Evolutionary conservation across 2,113 vertebrate species (phyloP).

Genomic region (Zapus hudsonius): DNA sequence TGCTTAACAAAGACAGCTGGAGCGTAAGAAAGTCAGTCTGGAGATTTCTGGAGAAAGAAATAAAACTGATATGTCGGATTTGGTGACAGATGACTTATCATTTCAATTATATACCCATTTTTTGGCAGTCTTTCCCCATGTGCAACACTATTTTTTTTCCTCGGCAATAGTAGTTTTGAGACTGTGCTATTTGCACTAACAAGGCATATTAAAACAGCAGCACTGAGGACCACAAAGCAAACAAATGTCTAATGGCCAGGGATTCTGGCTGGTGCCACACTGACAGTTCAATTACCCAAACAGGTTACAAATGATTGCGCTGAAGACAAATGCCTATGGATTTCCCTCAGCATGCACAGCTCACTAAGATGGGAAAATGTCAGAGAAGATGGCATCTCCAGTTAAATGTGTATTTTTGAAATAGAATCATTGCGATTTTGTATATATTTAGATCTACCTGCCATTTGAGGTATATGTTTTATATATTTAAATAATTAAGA

Average conservation of each 20-base stretch:
- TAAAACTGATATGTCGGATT: conserved; percentile 30
- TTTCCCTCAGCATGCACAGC: conserved; percentile 5
- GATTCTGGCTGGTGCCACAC: conserved; percentile 4
- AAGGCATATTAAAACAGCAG: conserved; percentile 65
- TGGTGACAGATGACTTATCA: conserved; percentile 68
- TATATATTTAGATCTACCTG: not conserved
- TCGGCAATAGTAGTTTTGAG: conserved; percentile 40
- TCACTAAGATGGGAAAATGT: conserved; percentile 51
- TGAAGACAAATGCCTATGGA: conserved; percentile 60
- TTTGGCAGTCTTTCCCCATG: conserved; percentile 58
- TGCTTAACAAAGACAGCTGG: conserved; percentile 37
- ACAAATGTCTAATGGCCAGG: not conserved
- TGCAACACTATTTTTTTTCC: conserved; percentile 45
- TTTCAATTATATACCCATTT: conserved; percentile 18
- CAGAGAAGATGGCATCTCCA: conserved; percentile 7
- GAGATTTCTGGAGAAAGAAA: conserved; percentile 15
- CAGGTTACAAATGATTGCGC: conserved; percentile 61
- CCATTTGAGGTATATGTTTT: not conserved
- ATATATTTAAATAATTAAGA: conserved; percentile 10
- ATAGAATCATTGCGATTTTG: not conserved
- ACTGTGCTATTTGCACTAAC: conserved; percentile 49
- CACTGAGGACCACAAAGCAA: not conserved
- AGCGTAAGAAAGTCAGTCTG: conserved; percentile 13
- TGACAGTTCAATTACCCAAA: conserved; percentile 73
- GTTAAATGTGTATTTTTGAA: not conserved